Conservation (phyloP, 1,140 invertebrate genomes). For the Melipona quadrifasciata region DNA sequence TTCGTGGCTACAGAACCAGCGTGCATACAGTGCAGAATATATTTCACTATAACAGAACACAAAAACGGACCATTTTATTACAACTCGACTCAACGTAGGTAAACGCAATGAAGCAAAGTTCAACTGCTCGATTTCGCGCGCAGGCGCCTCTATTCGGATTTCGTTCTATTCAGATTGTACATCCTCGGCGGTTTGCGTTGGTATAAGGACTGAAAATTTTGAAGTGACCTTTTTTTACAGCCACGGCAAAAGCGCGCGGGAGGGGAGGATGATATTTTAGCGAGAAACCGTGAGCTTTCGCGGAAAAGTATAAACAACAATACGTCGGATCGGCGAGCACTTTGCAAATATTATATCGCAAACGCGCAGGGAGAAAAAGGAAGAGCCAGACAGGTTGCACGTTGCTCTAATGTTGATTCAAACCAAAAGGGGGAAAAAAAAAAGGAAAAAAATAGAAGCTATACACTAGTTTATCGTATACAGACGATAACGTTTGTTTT, state of each 20-base stretch:
- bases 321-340: background rate
- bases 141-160: background rate
- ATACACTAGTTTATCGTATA: background rate
- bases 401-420: background rate
- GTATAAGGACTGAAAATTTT: background rate
- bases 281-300: background rate
- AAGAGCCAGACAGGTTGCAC: background rate
- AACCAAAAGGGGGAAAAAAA: background rate
- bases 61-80: no score
- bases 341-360: background rate
- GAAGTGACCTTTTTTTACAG: background rate
- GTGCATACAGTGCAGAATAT: no score
- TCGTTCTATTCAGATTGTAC: background rate
- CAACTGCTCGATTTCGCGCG: background rate
- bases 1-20: no score
- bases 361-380: background rate
- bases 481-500: background rate
- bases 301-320: background rate
- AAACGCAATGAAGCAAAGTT: background rate
- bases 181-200: background rate
- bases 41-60: no score
- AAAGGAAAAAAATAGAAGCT: background rate
- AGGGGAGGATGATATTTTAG: background rate
- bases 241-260: background rate
- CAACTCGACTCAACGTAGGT: background rate